A percentile compares a stretch with the other conserved stretches of the same genome.
phyloP scores from a whole-genome alignment of 2,888 invertebrate genomes.

The Cephalotes varians region DNA sequence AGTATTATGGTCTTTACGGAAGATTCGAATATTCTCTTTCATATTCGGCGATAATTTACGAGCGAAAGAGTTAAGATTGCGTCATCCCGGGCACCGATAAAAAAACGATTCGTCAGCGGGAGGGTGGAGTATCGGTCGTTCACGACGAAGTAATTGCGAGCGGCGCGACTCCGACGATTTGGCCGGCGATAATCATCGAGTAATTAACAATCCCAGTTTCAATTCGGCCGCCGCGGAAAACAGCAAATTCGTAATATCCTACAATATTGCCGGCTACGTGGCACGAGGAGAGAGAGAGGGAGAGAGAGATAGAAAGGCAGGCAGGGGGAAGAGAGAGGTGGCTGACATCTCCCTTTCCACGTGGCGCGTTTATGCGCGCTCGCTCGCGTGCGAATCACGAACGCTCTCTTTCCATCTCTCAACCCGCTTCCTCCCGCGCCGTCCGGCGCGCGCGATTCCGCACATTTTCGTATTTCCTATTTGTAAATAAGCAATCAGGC shows the following conservation, averaged over 20 bases:
- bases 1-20: background rate
- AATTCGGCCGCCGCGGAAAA: constrained; percentile 84
- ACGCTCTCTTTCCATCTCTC: constrained; percentile 45
- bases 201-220: constrained; percentile 86
- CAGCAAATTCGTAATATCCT: constrained; percentile 86
- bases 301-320: constrained; percentile 35
- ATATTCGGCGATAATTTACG: constrained; percentile 1
- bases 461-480: constrained; percentile 86
- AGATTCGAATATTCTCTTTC: background rate
- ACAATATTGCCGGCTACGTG: constrained; percentile 83
- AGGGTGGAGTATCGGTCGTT: constrained; percentile 54
- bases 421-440: constrained; percentile 43
- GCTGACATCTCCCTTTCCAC: constrained; percentile 25
- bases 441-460: constrained; percentile 77
- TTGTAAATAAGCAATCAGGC: constrained; percentile 86
- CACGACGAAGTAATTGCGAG: constrained; percentile 83
- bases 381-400: constrained; percentile 47
- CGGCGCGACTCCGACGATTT: constrained; percentile 80
- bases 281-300: constrained; percentile 9
- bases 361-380: constrained; percentile 29
- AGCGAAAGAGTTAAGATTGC: constrained; percentile 16
- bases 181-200: constrained; percentile 84
- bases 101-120: background rate
- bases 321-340: constrained; percentile 39
- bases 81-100: background rate